These are phyloP conservation scores for Macropis europaea DNA, from an alignment of 2,888 invertebrate species.

Conservation along the genomic window DNA sequence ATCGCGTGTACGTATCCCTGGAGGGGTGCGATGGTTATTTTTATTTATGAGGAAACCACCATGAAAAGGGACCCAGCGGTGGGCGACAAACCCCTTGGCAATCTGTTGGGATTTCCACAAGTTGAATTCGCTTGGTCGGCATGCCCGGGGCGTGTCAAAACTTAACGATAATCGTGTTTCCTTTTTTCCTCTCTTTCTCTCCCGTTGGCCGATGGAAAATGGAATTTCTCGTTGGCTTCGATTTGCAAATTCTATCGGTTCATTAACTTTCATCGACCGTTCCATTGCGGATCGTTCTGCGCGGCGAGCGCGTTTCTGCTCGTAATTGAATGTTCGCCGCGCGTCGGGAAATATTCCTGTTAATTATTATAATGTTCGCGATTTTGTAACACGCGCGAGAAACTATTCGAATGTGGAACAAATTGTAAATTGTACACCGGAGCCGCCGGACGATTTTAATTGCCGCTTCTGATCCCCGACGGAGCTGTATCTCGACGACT, in stretches of 20 bases:
- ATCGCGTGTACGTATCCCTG: constrained; percentile 74
- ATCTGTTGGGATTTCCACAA: constrained; percentile 78
- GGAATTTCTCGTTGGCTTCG: constrained; percentile 16
- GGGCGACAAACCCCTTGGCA: constrained; percentile 69
- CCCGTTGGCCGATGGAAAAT: constrained; percentile 16
- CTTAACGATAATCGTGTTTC: constrained; percentile 68
- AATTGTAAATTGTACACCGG: neutral
- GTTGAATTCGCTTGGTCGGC: constrained; percentile 74
- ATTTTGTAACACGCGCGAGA: neutral
- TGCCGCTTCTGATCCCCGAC: neutral
- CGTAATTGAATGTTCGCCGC: constrained; percentile 29
- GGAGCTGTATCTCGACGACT: neutral
- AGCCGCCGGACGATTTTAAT: neutral
- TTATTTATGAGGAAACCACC: constrained; percentile 80
- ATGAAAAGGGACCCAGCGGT: constrained; percentile 74
- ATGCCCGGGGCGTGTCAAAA: constrained; percentile 66
- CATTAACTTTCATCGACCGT: constrained; percentile 32
- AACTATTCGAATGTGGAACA: neutral
- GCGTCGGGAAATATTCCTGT: constrained; percentile 27
- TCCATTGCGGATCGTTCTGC: constrained; percentile 6
- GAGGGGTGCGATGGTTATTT: constrained; percentile 77
- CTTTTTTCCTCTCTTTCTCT: too few relatives aligned
- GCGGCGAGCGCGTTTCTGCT: neutral
- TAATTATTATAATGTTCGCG: constrained; percentile 24
- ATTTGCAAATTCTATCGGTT: constrained; percentile 40